A percentile compares a stretch with the other conserved stretches of the same genome.
Evolutionary conservation across 2,888 invertebrate genomes (phyloP).

Genomic region (Danaus chrysippus): DNA sequence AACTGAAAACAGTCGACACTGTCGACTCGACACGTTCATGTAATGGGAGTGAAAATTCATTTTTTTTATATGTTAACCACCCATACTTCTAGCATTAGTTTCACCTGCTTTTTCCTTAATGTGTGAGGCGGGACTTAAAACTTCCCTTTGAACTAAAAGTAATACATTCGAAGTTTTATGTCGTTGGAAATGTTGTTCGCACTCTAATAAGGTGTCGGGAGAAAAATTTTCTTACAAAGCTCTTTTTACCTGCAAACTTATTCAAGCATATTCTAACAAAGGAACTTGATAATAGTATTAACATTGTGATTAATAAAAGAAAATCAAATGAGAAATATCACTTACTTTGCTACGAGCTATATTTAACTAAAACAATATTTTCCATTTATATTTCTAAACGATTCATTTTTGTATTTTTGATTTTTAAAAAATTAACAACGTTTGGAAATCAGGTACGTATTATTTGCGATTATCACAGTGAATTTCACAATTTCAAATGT

Average conservation of each 20-base stretch:
- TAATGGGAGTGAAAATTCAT: slow-evolving; percentile 13
- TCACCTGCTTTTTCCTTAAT: slow-evolving; percentile 13
- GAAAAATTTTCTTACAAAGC: neutral
- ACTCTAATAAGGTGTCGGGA: slow-evolving; percentile 3
- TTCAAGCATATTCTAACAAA: too few relatives aligned
- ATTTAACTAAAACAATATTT: too few relatives aligned
- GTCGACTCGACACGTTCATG: neutral
- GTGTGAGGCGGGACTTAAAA: slow-evolving; percentile 12
- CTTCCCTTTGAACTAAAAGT: slow-evolving; percentile 7
- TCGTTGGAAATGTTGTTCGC: neutral
- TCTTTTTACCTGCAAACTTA: neutral
- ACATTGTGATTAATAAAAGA: too few relatives aligned
- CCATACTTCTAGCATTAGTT: slow-evolving; percentile 13
- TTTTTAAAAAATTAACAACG: too few relatives aligned
- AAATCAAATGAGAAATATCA: too few relatives aligned
- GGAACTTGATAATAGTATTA: too few relatives aligned
- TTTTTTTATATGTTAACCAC: slow-evolving; percentile 25
- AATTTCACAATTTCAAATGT: too few relatives aligned
- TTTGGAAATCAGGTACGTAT: too few relatives aligned
- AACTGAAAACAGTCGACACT: neutral
- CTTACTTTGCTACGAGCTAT: too few relatives aligned
- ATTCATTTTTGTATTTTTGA: too few relatives aligned
- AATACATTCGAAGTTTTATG: slow-evolving; percentile 13
- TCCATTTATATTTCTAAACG: too few relatives aligned
- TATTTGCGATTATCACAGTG: too few relatives aligned